Percentiles rank a stretch among this genome's conserved stretches.
These are phyloP conservation scores for Calonectris borealis DNA, from an alignment of 2,113 vertebrate species.

Conservation along the genomic window DNA sequence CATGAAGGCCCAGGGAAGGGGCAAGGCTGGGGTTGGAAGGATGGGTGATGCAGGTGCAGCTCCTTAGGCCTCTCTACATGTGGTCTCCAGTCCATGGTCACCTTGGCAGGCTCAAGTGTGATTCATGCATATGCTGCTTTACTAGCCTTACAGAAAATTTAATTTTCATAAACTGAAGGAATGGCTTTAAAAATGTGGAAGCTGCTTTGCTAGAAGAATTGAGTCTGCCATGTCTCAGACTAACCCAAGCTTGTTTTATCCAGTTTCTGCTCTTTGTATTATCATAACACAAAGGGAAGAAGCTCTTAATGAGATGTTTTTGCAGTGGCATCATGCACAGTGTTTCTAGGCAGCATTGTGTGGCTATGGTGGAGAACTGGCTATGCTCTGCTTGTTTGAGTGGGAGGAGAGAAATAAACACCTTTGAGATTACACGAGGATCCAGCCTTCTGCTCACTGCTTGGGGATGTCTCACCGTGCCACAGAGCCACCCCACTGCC, in stretches of 20 bases:
- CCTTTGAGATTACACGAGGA: neutral
- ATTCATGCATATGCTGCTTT: neutral
- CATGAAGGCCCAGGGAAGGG: neutral
- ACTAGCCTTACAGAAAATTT: neutral
- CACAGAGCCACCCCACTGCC: neutral
- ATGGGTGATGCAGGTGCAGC: neutral
- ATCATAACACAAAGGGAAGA: neutral
- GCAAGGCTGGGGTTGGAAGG: neutral
- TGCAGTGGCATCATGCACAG: neutral
- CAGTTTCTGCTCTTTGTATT: neutral
- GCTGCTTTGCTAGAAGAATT: neutral
- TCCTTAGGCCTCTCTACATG: neutral
- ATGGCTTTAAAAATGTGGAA: neutral
- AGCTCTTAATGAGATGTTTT: neutral
- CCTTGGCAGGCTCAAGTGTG: neutral
- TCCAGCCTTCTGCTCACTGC: neutral
- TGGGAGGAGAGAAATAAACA: slow-evolving; percentile 23
- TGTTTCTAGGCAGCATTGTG: slow-evolving; percentile 29
- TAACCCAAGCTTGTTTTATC: neutral
- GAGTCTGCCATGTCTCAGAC: neutral
- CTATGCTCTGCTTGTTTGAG: neutral
- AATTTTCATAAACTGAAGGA: neutral
- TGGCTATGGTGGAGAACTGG: neutral
- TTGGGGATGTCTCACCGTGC: neutral
- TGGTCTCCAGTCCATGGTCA: neutral